phyloP scores from a whole-genome alignment of 2,113 vertebrate species.

The Salvelinus fontinalis region DNA sequence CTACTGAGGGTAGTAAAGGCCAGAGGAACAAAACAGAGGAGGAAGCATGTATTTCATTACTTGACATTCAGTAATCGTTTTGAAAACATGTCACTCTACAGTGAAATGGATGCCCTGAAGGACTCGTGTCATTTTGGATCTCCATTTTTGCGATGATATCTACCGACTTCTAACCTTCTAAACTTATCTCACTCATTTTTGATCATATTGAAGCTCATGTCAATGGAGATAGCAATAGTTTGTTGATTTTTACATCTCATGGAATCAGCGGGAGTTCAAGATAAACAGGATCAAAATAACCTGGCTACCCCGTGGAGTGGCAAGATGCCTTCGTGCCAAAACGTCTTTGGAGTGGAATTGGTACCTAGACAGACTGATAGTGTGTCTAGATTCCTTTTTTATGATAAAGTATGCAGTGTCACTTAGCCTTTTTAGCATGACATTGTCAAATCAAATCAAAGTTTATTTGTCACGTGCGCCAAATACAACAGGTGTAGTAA shows the following conservation, averaged over 20 bases:
- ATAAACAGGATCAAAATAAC: background rate
- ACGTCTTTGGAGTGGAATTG: background rate
- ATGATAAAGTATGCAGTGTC: background rate
- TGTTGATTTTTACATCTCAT: background rate
- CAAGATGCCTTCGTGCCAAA: background rate
- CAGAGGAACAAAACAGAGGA: background rate
- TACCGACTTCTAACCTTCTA: slow-evolving; percentile 7
- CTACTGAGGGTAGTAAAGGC: background rate
- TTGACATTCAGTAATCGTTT: background rate
- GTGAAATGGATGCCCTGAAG: slow-evolving; percentile 2
- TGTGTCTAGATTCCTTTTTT: background rate
- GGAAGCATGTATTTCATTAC: background rate
- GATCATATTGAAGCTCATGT: background rate
- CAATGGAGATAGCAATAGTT: slow-evolving; percentile 7
- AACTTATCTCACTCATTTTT: slow-evolving; percentile 1
- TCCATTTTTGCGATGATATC: slow-evolving; percentile 4
- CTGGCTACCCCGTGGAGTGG: background rate
- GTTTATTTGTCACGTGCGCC: no score
- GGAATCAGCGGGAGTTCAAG: background rate
- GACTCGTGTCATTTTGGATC: slow-evolving; percentile 8
- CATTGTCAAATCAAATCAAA: background rate
- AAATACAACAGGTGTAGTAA: no score
- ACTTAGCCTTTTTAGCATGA: background rate
- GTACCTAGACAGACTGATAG: background rate
- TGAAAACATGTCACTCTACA: slow-evolving; percentile 16